These are phyloP conservation scores for Pangasius larnaudii DNA, from an alignment of 2,797 vertebrate species.

Conservation along the genomic window DNA sequence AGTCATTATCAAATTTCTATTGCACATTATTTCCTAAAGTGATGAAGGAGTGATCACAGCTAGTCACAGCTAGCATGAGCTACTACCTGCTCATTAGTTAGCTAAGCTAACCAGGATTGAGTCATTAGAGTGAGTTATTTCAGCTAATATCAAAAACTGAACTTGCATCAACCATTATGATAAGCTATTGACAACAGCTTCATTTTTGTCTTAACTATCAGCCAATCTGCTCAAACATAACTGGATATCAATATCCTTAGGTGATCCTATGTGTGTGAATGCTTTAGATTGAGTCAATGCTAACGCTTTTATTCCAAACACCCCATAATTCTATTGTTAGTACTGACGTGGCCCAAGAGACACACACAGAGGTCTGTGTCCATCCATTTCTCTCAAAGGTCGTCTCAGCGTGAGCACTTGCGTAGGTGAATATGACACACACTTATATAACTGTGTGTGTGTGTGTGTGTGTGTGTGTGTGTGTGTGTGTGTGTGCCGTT, in stretches of 20 bases:
- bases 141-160: neutral
- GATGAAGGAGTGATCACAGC: neutral
- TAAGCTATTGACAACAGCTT: neutral
- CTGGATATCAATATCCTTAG: neutral
- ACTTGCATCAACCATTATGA: neutral
- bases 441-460: constrained; percentile 26
- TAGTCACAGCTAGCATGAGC: neutral
- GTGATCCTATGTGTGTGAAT: neutral
- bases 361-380: constrained; percentile 3
- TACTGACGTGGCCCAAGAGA: neutral
- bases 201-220: constrained; percentile 12
- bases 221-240: neutral
- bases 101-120: neutral
- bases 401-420: neutral
- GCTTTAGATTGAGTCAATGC: neutral
- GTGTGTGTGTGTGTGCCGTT: neutral
- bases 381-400: constrained; percentile 16
- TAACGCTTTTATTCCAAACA: neutral
- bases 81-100: neutral
- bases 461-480: neutral
- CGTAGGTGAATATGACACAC: constrained; percentile 1
- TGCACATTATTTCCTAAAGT: neutral
- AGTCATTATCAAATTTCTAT: neutral
- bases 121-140: neutral
- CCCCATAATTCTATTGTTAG: constrained; percentile 4